Conservation (phyloP, 2,797 vertebrate genomes). For the Cichlasoma orientale region DNA sequence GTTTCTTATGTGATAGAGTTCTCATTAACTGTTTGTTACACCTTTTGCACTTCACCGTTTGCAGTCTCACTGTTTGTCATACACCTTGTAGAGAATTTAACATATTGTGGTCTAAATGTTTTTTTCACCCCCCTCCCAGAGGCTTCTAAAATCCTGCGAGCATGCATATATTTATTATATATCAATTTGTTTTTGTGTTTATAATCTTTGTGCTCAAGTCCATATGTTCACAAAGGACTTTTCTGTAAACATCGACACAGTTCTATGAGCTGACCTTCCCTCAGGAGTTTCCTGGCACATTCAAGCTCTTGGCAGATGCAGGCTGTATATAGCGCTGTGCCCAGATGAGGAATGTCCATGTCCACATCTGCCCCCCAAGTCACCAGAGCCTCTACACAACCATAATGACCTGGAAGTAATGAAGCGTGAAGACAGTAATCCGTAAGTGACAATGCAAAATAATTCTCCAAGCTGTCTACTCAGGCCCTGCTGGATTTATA, state of each 20-base stretch:
- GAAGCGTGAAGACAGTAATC: slow-evolving; percentile 54
- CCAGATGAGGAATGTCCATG: slow-evolving; percentile 91
- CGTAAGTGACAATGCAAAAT: slow-evolving; percentile 50
- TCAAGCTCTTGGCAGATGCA: slow-evolving; percentile 89
- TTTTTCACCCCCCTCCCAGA: background rate
- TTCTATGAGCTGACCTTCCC: slow-evolving; percentile 84
- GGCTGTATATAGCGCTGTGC: slow-evolving; percentile 92
- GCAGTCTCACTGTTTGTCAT: background rate
- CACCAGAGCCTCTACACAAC: slow-evolving; percentile 90
- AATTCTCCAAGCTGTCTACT: slow-evolving; percentile 55
- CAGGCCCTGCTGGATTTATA: slow-evolving; percentile 44
- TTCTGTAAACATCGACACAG: slow-evolving; percentile 41
- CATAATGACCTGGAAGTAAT: slow-evolving; percentile 87
- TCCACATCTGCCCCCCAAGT: slow-evolving; percentile 94
- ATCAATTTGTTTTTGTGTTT: background rate
- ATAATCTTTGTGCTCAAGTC: background rate
- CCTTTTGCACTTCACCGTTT: background rate
- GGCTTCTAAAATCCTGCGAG: background rate
- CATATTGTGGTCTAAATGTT: background rate
- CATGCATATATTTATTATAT: background rate
- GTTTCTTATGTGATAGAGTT: slow-evolving; percentile 6
- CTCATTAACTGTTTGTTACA: background rate
- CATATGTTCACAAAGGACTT: background rate
- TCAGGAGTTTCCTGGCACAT: slow-evolving; percentile 90
- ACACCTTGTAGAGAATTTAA: background rate